Evolutionary conservation across 2,888 invertebrate genomes (phyloP).

Genomic region (Neoitamus cyanurus): DNA sequence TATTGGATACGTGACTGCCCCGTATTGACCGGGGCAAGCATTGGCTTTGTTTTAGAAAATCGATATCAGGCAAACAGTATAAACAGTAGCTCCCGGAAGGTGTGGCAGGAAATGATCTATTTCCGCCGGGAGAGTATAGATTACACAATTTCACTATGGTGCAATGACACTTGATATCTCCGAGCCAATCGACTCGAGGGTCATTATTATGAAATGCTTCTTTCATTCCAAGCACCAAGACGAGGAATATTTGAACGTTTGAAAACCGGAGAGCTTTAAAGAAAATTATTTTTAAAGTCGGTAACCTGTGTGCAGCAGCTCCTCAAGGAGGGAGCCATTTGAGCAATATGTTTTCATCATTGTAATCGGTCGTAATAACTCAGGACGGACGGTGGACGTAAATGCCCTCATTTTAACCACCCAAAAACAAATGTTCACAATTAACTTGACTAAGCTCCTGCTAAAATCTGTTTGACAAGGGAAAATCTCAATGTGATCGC

Average conservation of each 20-base stretch:
- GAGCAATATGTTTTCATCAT: neutral
- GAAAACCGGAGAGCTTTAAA: neutral
- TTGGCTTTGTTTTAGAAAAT: neutral
- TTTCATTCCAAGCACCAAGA: too few relatives aligned
- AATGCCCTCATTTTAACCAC: neutral
- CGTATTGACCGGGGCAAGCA: neutral
- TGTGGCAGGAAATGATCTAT: neutral
- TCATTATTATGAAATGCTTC: neutral
- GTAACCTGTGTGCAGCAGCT: neutral
- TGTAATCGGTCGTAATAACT: neutral
- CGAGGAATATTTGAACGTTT: too few relatives aligned
- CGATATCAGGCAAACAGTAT: neutral
- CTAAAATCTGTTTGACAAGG: neutral
- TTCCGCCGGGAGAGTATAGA: neutral
- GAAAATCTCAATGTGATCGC: neutral
- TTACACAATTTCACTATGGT: neutral
- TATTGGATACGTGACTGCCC: slow-evolving; percentile 10
- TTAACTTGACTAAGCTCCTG: neutral
- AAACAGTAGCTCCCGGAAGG: neutral
- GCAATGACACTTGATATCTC: neutral
- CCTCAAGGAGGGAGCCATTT: neutral
- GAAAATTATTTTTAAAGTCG: neutral
- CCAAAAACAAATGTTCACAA: neutral
- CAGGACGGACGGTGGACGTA: neutral
- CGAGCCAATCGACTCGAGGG: neutral